These are phyloP conservation scores for Anseranas semipalmata DNA, from an alignment of 2,113 vertebrate species.

Conservation along the genomic window DNA sequence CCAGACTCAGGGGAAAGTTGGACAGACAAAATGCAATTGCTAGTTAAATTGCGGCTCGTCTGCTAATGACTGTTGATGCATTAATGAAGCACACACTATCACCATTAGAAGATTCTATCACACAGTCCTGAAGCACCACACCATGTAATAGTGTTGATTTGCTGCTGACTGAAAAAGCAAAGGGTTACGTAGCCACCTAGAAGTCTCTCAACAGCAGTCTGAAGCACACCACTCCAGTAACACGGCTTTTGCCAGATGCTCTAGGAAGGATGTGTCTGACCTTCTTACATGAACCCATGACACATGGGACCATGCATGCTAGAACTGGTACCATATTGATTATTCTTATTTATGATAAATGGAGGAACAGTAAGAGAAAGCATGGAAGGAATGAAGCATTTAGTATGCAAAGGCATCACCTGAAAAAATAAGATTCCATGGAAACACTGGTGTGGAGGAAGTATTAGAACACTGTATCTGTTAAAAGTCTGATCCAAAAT, in stretches of 20 bases:
- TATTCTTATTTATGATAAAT: neutral
- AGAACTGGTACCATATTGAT: rapidly evolving
- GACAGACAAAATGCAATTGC: conserved; percentile 29
- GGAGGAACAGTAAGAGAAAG: neutral
- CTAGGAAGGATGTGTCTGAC: neutral
- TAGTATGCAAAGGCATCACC: neutral
- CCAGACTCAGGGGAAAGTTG: neutral
- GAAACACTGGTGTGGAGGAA: neutral
- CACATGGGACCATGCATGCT: rapidly evolving
- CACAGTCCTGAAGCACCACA: neutral
- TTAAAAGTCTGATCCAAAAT: neutral
- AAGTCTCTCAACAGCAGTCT: neutral
- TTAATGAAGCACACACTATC: conserved; percentile 16
- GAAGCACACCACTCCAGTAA: neutral
- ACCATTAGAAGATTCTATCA: neutral
- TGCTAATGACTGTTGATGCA: conserved; percentile 1
- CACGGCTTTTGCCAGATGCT: neutral
- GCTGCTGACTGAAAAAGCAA: neutral
- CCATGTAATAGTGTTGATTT: rapidly evolving
- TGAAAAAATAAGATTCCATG: neutral
- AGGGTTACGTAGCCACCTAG: neutral
- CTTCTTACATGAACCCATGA: neutral
- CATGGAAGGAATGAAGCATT: neutral
- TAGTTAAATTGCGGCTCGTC: conserved; percentile 16
- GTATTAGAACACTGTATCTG: neutral